A percentile compares a stretch with the other conserved stretches of the same genome.
phyloP scores from a whole-genome alignment of 1,140 invertebrate species.

The Schlechtendalia chinensis region DNA sequence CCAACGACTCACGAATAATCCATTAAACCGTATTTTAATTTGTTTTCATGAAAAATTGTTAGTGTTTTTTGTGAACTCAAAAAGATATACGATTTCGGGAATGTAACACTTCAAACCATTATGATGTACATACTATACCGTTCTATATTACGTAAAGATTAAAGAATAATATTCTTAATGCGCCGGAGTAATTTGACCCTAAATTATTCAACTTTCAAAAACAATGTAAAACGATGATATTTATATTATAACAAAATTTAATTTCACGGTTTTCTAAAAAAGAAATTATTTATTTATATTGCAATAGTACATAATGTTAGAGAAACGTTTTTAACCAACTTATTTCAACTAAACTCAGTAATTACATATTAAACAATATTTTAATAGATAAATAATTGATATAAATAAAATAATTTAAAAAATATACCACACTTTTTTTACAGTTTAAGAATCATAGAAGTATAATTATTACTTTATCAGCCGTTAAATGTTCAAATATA shows the following conservation, averaged over 20 bases:
- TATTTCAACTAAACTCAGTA: no score
- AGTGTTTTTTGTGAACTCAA: not conserved
- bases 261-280: not conserved
- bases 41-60: not conserved
- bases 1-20: not conserved
- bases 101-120: slow-evolving; percentile 1
- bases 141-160: no score
- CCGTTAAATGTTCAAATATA: no score
- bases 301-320: no score
- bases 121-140: no score
- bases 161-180: slow-evolving; percentile 5
- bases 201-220: slow-evolving; percentile 11
- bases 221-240: not conserved
- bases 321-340: no score
- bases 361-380: no score
- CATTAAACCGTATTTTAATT: not conserved
- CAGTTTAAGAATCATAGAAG: no score
- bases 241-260: not conserved
- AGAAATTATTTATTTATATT: not conserved
- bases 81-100: not conserved
- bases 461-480: no score
- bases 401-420: no score
- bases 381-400: no score
- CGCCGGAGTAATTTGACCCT: not conserved
- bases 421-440: no score